Conservation (phyloP, 2,797 vertebrate genomes). For the Cossypha heuglini region DNA sequence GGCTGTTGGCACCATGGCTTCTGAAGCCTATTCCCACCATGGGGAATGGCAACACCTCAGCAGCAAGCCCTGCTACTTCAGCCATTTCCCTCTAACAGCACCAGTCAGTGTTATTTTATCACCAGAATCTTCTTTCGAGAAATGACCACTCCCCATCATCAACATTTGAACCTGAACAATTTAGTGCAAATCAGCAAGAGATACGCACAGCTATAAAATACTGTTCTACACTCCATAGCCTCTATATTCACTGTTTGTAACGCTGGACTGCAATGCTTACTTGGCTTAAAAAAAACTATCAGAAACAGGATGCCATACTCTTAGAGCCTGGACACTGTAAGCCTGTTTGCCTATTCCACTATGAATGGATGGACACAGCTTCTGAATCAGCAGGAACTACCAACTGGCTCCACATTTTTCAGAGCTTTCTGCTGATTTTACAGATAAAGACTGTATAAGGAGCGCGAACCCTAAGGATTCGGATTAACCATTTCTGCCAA, state of each 20-base stretch:
- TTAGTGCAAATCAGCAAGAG: not conserved
- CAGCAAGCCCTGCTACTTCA: not conserved
- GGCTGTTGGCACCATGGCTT: fast-evolving
- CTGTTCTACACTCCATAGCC: not conserved
- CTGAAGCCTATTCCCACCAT: not conserved
- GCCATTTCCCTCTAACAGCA: not conserved
- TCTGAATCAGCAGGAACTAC: not conserved
- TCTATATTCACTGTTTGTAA: not conserved
- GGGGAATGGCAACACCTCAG: not conserved
- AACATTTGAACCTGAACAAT: not conserved
- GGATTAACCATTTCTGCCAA: not conserved
- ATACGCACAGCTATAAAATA: not conserved
- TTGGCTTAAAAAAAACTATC: not conserved
- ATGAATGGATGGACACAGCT: not conserved
- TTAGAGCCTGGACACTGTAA: not conserved
- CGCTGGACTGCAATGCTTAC: not conserved
- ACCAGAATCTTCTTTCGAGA: not conserved
- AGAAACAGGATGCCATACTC: not conserved
- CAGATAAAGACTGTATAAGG: not conserved
- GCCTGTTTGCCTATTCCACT: not conserved
- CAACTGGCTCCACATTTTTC: not conserved
- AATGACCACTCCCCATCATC: not conserved
- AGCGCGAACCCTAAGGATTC: not conserved
- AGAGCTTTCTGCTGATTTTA: not conserved
- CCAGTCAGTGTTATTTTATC: not conserved